These are phyloP conservation scores for Drosophila flavopinicola DNA, from an alignment of 2,888 invertebrate species.

Conservation along the genomic window DNA sequence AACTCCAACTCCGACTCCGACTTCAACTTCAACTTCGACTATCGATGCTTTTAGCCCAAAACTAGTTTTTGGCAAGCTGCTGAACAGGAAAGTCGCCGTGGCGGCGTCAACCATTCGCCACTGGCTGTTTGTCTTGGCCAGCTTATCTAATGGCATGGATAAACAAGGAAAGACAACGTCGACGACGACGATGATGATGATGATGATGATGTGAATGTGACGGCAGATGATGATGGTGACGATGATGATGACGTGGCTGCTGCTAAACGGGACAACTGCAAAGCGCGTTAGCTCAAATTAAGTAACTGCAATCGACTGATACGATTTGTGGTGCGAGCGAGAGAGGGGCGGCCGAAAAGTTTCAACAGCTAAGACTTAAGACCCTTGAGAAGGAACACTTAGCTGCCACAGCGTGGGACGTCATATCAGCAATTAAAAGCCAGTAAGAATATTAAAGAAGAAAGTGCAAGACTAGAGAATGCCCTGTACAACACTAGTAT, in stretches of 20 bases:
- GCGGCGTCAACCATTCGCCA: conserved; percentile 46
- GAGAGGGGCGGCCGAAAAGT: background rate
- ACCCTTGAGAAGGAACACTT: conserved; percentile 9
- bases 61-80: conserved; percentile 67
- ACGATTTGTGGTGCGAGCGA: background rate
- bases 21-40: conserved; percentile 25
- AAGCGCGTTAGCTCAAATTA: conserved; percentile 78
- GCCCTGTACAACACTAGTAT: too few relatives aligned
- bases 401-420: conserved; percentile 28
- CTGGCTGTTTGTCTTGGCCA: conserved; percentile 73
- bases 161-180: conserved; percentile 70
- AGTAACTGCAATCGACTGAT: conserved; percentile 75
- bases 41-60: conserved; percentile 57
- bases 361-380: conserved; percentile 13
- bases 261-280: conserved; percentile 50
- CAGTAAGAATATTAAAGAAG: background rate
- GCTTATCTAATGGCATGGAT: conserved; percentile 78
- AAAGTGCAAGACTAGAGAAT: background rate
- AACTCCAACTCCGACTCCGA: conserved; percentile 12
- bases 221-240: conserved; percentile 1
- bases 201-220: background rate
- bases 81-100: conserved; percentile 51
- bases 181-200: conserved; percentile 18
- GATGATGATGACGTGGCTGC: conserved; percentile 9
- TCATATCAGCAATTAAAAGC: conserved; percentile 28